Percentiles rank a stretch among this genome's conserved stretches.
Conservation (phyloP, 2,888 invertebrate species). For the Halictus ligatus region DNA sequence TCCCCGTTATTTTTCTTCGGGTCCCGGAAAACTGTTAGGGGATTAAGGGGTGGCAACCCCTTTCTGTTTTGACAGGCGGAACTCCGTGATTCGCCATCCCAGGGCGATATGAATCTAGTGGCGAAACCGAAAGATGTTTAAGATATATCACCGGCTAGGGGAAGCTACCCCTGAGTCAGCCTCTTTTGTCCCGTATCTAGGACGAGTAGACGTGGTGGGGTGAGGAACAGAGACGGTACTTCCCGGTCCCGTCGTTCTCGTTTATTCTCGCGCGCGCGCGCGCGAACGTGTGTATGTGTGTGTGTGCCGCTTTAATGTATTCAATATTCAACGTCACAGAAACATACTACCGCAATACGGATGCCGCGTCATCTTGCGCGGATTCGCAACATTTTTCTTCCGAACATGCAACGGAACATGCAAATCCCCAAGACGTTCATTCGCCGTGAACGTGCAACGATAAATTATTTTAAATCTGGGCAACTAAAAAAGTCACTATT, state of each 20-base stretch:
- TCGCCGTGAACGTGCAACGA: neutral
- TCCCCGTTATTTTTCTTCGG: neutral
- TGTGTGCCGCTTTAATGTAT: constrained; percentile 14
- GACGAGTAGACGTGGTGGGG: constrained; percentile 40
- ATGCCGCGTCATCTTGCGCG: neutral
- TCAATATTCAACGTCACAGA: constrained; percentile 22
- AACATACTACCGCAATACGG: constrained; percentile 20
- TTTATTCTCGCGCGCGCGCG: neutral
- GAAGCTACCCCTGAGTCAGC: constrained; percentile 48
- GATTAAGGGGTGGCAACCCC: neutral
- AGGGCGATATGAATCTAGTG: neutral
- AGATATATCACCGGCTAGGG: constrained; percentile 17
- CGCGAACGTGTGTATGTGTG: neutral
- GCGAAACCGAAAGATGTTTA: constrained; percentile 28
- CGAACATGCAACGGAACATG: neutral
- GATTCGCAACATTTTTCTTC: neutral
- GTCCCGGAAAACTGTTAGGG: neutral
- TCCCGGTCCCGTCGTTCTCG: constrained; percentile 41
- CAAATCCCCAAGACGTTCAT: neutral
- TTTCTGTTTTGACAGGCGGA: neutral
- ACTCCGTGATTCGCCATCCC: neutral
- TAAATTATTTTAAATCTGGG: neutral
- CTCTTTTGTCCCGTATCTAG: constrained; percentile 57
- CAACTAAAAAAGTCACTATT: neutral
- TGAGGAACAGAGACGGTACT: constrained; percentile 19